Evolutionary conservation across 2,888 invertebrate species (phyloP).

Genomic region (Parnassius apollo): DNA sequence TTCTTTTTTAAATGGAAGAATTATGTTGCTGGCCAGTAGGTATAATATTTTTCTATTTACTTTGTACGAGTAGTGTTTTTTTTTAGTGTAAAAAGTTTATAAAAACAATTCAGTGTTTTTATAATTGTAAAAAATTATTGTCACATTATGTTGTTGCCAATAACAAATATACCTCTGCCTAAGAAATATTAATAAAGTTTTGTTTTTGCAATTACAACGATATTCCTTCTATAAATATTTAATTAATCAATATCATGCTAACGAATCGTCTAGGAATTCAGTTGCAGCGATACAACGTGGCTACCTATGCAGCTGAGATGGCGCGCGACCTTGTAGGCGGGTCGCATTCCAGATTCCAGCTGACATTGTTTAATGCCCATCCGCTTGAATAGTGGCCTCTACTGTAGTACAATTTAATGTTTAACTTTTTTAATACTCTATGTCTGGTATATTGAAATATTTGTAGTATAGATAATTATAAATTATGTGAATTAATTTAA

Average conservation of each 20-base stretch:
- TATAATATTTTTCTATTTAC: constrained; percentile 5
- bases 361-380: constrained; percentile 62
- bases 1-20: constrained; percentile 17
- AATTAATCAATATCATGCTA: neutral
- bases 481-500: too few relatives aligned
- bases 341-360: constrained; percentile 74
- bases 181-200: too few relatives aligned
- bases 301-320: constrained; percentile 41
- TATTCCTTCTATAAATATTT: too few relatives aligned
- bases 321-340: constrained; percentile 74
- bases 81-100: too few relatives aligned
- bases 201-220: too few relatives aligned
- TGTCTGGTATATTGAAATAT: too few relatives aligned
- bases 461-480: too few relatives aligned
- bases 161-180: too few relatives aligned
- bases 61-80: neutral
- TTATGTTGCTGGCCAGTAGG: constrained; percentile 13
- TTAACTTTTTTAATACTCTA: neutral
- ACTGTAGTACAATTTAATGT: neutral
- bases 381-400: constrained; percentile 18
- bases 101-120: too few relatives aligned
- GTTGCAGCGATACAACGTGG: constrained; percentile 21
- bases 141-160: too few relatives aligned
- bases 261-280: constrained; percentile 34
- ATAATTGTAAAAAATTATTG: too few relatives aligned